A percentile compares a stretch with the other conserved stretches of the same genome.
These are phyloP conservation scores for Tiliacea citrago DNA, from an alignment of 2,888 invertebrate species.

Conservation along the genomic window DNA sequence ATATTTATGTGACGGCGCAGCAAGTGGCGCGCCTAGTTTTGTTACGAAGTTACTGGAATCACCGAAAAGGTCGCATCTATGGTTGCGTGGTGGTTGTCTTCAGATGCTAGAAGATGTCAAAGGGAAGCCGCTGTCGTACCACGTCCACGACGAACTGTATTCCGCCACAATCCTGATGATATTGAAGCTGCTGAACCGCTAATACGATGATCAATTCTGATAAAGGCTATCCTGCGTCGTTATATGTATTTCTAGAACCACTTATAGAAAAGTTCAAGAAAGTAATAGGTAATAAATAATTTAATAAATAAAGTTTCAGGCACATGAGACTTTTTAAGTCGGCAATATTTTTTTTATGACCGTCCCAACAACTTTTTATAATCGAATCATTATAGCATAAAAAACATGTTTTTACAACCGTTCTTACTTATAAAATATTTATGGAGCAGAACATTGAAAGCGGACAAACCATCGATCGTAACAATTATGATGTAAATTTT, in stretches of 20 bases:
- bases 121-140: no score
- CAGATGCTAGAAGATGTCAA: no score
- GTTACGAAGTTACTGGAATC: no score
- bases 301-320: not conserved
- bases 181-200: no score
- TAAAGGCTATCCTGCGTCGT: no score
- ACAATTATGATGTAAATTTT: not conserved
- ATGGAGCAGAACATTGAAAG: constrained; percentile 20
- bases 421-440: constrained; percentile 36
- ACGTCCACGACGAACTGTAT: no score
- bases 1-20: no score
- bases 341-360: constrained; percentile 12
- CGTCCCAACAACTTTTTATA: constrained; percentile 11
- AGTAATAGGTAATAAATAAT: not conserved
- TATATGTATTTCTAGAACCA: not conserved
- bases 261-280: not conserved
- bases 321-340: not conserved
- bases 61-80: no score
- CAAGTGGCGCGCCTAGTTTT: no score
- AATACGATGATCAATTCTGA: no score
- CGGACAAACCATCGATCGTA: constrained; percentile 3
- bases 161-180: no score
- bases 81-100: no score
- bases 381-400: constrained; percentile 8
- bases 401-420: constrained; percentile 14